Percentiles rank a stretch among this genome's conserved stretches.
These are phyloP conservation scores for Cuniculus paca DNA, from an alignment of 2,797 vertebrate genomes.

Conservation along the genomic window DNA sequence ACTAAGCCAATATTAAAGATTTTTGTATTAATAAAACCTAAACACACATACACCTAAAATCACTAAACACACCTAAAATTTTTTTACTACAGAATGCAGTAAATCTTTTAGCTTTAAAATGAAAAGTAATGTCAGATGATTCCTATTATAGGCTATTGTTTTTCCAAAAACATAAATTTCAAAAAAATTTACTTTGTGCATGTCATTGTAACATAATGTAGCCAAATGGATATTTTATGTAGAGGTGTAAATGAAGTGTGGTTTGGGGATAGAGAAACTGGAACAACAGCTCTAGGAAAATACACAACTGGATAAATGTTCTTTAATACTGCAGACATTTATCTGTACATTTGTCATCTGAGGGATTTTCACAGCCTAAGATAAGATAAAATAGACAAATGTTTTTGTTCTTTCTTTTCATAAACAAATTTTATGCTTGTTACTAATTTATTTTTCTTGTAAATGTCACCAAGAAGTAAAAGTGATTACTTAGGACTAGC, in stretches of 20 bases:
- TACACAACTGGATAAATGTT: not conserved
- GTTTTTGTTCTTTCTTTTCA: not conserved
- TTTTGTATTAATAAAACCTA: not conserved
- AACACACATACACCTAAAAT: not conserved
- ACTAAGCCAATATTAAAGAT: not conserved
- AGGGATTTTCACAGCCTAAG: not conserved
- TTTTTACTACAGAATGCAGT: not conserved
- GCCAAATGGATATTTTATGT: not conserved
- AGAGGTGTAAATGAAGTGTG: not conserved
- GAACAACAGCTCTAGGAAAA: not conserved
- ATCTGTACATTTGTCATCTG: constrained; percentile 11
- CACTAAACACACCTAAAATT: not conserved
- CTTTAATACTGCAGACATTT: not conserved
- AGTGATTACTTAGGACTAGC: not conserved
- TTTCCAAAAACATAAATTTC: constrained; percentile 30
- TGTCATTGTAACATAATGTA: not conserved
- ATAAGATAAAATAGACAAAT: constrained; percentile 1
- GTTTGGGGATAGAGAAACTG: not conserved
- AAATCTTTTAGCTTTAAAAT: not conserved
- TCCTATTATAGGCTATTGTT: not conserved
- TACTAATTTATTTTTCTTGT: constrained; percentile 32
- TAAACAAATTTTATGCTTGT: constrained; percentile 11
- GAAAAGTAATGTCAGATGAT: not conserved
- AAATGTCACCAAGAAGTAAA: not conserved
- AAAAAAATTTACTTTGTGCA: constrained; percentile 15